Conservation (phyloP, 2,113 vertebrate species). For the Oryzias javanicus region DNA sequence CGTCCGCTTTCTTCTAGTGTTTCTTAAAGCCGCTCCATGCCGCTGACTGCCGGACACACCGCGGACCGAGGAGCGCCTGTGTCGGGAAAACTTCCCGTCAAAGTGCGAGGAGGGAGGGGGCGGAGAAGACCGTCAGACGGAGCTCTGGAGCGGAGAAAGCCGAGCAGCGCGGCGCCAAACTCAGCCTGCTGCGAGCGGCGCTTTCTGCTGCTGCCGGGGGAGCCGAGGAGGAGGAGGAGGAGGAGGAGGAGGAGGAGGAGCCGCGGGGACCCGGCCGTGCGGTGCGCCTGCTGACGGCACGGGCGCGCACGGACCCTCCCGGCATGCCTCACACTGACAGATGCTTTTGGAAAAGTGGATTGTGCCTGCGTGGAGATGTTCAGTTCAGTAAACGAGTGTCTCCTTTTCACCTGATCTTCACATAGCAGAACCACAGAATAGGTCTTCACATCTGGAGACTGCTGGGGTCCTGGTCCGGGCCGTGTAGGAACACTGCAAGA, state of each 20-base stretch:
- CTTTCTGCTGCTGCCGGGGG: conserved; percentile 16
- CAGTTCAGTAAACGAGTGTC: too few relatives aligned
- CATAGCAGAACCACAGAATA: too few relatives aligned
- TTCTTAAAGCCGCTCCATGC: conserved; percentile 28
- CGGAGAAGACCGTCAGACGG: neutral
- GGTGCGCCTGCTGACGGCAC: conserved; percentile 2
- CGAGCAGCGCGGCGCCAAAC: conserved; percentile 39
- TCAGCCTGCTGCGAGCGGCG: conserved; percentile 37
- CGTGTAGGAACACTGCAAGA: too few relatives aligned
- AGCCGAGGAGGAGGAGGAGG: neutral
- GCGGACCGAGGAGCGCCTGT: conserved; percentile 6
- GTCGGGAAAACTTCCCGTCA: conserved; percentile 37
- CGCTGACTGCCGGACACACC: conserved; percentile 19
- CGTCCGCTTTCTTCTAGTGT: neutral
- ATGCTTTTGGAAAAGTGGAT: too few relatives aligned
- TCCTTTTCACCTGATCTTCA: too few relatives aligned
- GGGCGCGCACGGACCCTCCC: conserved; percentile 1
- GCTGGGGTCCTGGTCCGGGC: too few relatives aligned
- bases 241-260: neutral
- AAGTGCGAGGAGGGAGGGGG: conserved; percentile 16
- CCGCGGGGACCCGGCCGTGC: neutral
- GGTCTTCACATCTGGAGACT: too few relatives aligned
- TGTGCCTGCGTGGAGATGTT: too few relatives aligned
- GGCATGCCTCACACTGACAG: neutral
- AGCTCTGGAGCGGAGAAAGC: conserved; percentile 19